phyloP scores from a whole-genome alignment of 2,797 vertebrate species.

The Channa striata region DNA sequence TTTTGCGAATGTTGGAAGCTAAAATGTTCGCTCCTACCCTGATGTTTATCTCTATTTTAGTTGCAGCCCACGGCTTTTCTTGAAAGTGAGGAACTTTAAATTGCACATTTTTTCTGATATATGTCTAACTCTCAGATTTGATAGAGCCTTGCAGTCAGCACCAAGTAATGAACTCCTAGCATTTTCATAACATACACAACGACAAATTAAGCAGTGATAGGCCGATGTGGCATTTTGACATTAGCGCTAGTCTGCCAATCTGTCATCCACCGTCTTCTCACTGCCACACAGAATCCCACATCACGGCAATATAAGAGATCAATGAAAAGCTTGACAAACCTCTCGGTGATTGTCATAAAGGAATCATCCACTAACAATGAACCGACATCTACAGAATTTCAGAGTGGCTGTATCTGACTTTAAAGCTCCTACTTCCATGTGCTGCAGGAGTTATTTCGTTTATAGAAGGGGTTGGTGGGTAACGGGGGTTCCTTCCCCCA shows the following conservation, averaged over 20 bases:
- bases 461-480: slow-evolving; percentile 18
- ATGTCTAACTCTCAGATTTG: no score
- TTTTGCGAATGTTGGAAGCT: slow-evolving; percentile 11
- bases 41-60: background rate
- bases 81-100: slow-evolving; percentile 7
- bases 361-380: background rate
- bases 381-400: background rate
- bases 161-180: background rate
- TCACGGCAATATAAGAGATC: background rate
- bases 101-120: no score
- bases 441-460: background rate
- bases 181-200: slow-evolving; percentile 21
- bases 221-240: slow-evolving; percentile 39
- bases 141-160: background rate
- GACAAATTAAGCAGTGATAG: no score
- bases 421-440: background rate
- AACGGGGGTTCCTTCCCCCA: slow-evolving; percentile 9
- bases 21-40: background rate
- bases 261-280: slow-evolving; percentile 21
- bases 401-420: background rate
- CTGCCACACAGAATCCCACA: background rate
- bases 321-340: slow-evolving; percentile 22
- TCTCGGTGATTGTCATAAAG: background rate
- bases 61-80: background rate
- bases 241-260: slow-evolving; percentile 41